Conservation (phyloP, 2,113 vertebrate genomes). For the Coreoperca whiteheadi region DNA sequence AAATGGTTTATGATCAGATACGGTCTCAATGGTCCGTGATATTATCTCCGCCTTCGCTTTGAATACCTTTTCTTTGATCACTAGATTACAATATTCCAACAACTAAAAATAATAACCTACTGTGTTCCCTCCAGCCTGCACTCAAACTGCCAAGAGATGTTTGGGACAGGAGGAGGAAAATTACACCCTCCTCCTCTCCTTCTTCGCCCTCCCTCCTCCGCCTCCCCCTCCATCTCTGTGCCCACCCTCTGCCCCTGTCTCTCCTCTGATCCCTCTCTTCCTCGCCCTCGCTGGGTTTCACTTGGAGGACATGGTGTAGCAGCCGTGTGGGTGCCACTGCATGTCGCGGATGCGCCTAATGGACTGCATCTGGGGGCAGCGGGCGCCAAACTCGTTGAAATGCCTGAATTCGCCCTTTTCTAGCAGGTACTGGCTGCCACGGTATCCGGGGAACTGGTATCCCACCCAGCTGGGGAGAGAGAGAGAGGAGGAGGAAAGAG, state of each 20-base stretch:
- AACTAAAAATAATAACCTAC: slow-evolving; percentile 37
- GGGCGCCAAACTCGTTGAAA: slow-evolving; percentile 82
- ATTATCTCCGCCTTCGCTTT: slow-evolving; percentile 46
- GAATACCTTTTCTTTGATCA: slow-evolving; percentile 32
- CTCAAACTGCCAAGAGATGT: slow-evolving; percentile 26
- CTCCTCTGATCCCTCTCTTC: slow-evolving; percentile 74
- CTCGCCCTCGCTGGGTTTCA: slow-evolving; percentile 75
- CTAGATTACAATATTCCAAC: slow-evolving; percentile 27
- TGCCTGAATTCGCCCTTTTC: slow-evolving; percentile 83
- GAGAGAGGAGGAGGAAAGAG: not conserved
- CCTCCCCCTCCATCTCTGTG: slow-evolving; percentile 34
- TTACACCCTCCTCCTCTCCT: slow-evolving; percentile 64
- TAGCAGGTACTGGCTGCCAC: slow-evolving; percentile 82
- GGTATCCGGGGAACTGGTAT: slow-evolving; percentile 86
- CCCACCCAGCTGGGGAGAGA: slow-evolving; percentile 79
- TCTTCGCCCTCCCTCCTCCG: slow-evolving; percentile 56
- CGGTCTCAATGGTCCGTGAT: not conserved
- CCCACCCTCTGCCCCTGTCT: slow-evolving; percentile 48
- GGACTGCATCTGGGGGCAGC: slow-evolving; percentile 82
- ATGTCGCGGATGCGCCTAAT: slow-evolving; percentile 81
- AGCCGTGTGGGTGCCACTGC: slow-evolving; percentile 83
- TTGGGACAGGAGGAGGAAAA: slow-evolving; percentile 24
- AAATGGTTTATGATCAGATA: slow-evolving; percentile 32
- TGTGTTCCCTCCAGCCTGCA: slow-evolving; percentile 19
- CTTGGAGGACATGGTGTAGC: slow-evolving; percentile 80